Percentiles rank a stretch among this genome's conserved stretches.
These are phyloP conservation scores for Rhegmatorhina hoffmannsi DNA, from an alignment of 2,113 vertebrate species.

Conservation along the genomic window DNA sequence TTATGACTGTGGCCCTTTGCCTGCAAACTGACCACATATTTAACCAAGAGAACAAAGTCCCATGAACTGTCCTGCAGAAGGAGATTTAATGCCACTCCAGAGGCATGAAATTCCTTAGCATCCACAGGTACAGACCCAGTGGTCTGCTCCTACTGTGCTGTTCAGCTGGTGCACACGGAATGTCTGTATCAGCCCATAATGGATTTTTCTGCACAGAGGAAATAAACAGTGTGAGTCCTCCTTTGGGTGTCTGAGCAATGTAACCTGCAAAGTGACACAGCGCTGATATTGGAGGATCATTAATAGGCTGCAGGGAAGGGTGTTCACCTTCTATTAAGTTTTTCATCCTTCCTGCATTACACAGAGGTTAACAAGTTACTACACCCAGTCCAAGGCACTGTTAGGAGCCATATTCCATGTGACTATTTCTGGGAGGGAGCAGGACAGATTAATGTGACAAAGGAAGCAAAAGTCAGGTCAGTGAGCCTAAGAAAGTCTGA, in stretches of 20 bases:
- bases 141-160: neutral
- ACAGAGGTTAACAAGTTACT: neutral
- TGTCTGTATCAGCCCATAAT: neutral
- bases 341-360: conserved; percentile 25
- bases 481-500: neutral
- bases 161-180: accelerated
- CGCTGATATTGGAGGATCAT: neutral
- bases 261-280: neutral
- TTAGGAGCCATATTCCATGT: neutral
- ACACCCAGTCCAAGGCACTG: neutral
- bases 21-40: neutral
- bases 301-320: neutral
- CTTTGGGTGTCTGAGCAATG: neutral
- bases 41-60: neutral
- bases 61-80: neutral
- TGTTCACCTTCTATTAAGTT: conserved; percentile 20
- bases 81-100: neutral
- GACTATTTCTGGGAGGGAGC: neutral
- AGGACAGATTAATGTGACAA: neutral
- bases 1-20: neutral
- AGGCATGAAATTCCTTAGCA: neutral
- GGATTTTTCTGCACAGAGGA: neutral
- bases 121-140: neutral
- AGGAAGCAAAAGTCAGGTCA: neutral
- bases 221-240: neutral